phyloP scores from a whole-genome alignment of 2,888 invertebrate species.

The Callosobruchus maculatus region DNA sequence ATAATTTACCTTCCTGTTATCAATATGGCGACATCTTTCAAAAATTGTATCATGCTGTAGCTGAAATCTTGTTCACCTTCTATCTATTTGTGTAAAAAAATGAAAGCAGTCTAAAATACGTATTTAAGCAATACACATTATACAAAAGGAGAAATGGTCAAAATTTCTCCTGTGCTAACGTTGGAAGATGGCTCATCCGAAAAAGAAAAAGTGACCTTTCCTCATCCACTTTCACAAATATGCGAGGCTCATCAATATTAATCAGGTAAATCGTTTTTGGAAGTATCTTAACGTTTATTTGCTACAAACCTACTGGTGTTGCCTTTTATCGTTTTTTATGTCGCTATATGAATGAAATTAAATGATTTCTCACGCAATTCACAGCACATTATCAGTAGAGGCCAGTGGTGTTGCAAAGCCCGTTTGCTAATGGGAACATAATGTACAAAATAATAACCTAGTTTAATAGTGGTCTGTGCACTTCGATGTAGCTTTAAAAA shows the following conservation, averaged over 20 bases:
- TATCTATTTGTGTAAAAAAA: not conserved
- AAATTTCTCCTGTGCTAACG: not conserved
- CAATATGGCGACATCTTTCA: no score
- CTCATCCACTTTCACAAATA: not conserved
- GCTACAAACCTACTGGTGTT: not conserved
- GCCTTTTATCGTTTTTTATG: not conserved
- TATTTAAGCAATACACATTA: not conserved
- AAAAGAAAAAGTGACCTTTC: not conserved
- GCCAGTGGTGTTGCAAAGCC: not conserved
- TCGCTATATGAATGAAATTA: not conserved
- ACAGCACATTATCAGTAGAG: not conserved
- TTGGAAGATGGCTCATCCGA: not conserved
- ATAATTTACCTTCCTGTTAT: no score
- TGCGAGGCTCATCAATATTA: not conserved
- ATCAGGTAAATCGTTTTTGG: not conserved
- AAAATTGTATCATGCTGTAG: no score
- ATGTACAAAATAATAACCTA: no score
- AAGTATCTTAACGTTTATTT: not conserved
- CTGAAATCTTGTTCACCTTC: no score
- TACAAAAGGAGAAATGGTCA: not conserved
- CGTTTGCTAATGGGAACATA: no score
- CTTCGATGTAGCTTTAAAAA: no score
- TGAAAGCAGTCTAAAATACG: not conserved
- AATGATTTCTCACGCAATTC: not conserved
- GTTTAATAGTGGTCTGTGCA: no score